Base-by-base conservation (phyloP, 2,113 vertebrate genomes). In the Ivindomyrus marchei region DNA sequence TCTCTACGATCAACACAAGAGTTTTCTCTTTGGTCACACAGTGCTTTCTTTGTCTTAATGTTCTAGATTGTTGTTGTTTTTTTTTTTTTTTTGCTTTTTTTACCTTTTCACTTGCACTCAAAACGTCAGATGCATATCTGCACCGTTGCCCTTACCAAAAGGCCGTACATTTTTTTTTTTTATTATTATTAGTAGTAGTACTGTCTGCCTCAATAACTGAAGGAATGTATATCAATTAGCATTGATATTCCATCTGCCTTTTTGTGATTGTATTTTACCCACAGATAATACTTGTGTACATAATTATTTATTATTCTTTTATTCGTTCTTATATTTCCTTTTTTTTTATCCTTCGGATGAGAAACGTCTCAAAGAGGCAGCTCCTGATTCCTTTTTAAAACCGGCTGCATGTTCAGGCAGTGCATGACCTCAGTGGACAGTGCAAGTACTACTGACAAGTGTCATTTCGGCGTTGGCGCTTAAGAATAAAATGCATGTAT, bases 401-500 rank as follows among this genome's bases (percentile, higher is more conserved):
- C 80, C 50, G 90, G 83, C 90, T 89, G 90, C 91, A 80, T 90
- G 85, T 88, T 52, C 24, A 85, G 47, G 89, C 89, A 19, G 87
- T 86, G 53, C 77, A 87, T 92, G 91, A 89, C 89, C 91, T 93
- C 91, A 92, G 92, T 91, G 93, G 93, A 53, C 91, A 92, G 92
- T 91, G 93, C 93, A 49, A 45, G 89, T 90, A 93, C 95, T 95
- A 94, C 95, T 95, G 95, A 96, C 91, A 77, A 91, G 93, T 92
- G 90, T 94, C 91, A 84, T 47, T 50, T 88, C 24, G 56, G 31
- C 36, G 52, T 45, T 56, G 36, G 50, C 39, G 9, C 24, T 89
- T 90, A 17, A 70, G 39, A 39, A 80, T 17, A 52, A 77, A 92
- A 96, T 92, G 94, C 93, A 92, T 93, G 93, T 89, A 95, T 96